Evolutionary conservation across 2,888 invertebrate genomes (phyloP).

Genomic region (Belgica antarctica): DNA sequence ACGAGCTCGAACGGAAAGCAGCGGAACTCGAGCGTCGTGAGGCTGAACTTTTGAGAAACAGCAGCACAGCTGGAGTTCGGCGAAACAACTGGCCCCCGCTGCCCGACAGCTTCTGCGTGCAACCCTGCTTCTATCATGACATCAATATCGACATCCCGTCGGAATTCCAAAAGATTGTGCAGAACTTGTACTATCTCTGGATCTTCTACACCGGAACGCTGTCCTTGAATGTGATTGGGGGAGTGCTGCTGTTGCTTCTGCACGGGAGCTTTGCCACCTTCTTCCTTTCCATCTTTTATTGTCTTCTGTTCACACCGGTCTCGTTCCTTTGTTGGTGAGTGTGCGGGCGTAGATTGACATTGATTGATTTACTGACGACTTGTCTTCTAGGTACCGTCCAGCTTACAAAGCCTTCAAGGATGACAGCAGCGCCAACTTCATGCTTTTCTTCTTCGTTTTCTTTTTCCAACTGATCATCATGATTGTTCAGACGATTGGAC

Average conservation of each 20-base stretch:
- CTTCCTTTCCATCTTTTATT: constrained; percentile 84
- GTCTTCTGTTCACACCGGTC: constrained; percentile 88
- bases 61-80: constrained; percentile 61
- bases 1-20: constrained; percentile 88
- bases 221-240: constrained; percentile 81
- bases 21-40: constrained; percentile 84
- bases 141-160: constrained; percentile 97
- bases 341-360: background rate
- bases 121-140: constrained; percentile 99
- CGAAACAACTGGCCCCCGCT: constrained; percentile 98
- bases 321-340: constrained; percentile 92
- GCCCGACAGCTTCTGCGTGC: constrained; percentile 86
- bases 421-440: constrained; percentile 99
- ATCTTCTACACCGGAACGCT: constrained; percentile 88
- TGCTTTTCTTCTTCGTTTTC: constrained; percentile 99
- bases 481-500: constrained; percentile 81
- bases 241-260: constrained; percentile 71
- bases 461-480: constrained; percentile 92
- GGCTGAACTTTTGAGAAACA: constrained; percentile 67
- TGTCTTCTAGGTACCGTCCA: constrained; percentile 71
- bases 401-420: constrained; percentile 98
- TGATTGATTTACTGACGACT: background rate
- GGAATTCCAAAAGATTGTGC: constrained; percentile 95
- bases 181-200: constrained; percentile 94
- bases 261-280: constrained; percentile 67